phyloP scores from a whole-genome alignment of 2,888 invertebrate genomes.

The Sesamia inferens region DNA sequence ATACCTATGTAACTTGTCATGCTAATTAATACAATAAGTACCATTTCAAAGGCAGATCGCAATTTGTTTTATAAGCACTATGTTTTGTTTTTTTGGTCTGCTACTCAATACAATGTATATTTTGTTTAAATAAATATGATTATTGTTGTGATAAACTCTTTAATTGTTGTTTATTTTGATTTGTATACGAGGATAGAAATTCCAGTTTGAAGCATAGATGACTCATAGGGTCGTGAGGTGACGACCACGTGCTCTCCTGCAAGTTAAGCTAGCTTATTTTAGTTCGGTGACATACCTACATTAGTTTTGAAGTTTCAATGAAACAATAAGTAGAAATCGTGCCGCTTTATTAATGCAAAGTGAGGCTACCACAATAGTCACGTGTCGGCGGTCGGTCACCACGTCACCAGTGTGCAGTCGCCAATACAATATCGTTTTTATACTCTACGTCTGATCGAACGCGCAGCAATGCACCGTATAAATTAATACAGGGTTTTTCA shows the following conservation, averaged over 20 bases:
- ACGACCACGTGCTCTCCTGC: neutral
- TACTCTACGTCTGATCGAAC: constrained; percentile 66
- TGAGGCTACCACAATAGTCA: constrained; percentile 39
- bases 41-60: constrained; percentile 41
- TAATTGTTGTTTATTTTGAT: constrained; percentile 41
- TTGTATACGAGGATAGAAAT: constrained; percentile 2
- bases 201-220: neutral
- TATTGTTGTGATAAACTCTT: constrained; percentile 55
- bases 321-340: constrained; percentile 35
- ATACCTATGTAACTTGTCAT: constrained; percentile 46
- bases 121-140: constrained; percentile 60
- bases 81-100: constrained; percentile 55
- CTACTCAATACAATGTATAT: constrained; percentile 57
- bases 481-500: constrained; percentile 87
- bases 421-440: constrained; percentile 59
- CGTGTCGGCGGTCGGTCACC: constrained; percentile 39
- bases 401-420: constrained; percentile 38
- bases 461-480: constrained; percentile 84
- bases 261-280: neutral
- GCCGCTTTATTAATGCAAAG: constrained; percentile 13
- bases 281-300: neutral
- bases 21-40: constrained; percentile 52
- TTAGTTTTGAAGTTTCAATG: constrained; percentile 1
- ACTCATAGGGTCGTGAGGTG: too few relatives aligned
- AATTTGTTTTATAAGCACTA: constrained; percentile 54